Conservation (phyloP, 2,797 vertebrate species). For the Melopsittacus undulatus region DNA sequence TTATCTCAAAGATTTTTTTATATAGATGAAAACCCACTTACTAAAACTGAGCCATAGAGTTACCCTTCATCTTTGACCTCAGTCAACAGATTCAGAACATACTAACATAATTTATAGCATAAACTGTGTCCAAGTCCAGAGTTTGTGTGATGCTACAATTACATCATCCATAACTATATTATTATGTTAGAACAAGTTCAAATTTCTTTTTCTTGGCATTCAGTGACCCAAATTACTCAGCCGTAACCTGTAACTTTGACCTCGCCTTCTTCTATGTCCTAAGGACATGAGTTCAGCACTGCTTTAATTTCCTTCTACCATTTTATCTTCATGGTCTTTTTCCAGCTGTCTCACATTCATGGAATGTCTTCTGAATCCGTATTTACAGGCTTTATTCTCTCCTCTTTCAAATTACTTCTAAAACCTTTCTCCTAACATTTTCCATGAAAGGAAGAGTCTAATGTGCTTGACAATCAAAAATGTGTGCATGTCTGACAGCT, state of each 20-base stretch:
- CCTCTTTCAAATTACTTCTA: not conserved
- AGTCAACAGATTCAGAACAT: conserved; percentile 19
- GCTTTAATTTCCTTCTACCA: conserved; percentile 22
- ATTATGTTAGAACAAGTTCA: conserved; percentile 54
- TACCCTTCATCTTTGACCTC: not conserved
- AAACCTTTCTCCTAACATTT: not conserved
- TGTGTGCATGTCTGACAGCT: not conserved
- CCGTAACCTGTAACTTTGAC: conserved; percentile 38
- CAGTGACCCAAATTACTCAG: conserved; percentile 59
- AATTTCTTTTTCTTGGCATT: conserved; percentile 47
- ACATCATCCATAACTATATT: conserved; percentile 44
- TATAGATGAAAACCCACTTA: not conserved
- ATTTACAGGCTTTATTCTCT: not conserved
- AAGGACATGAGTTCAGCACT: conserved; percentile 29
- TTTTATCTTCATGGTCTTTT: not conserved
- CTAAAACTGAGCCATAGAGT: not conserved
- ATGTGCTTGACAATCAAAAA: conserved; percentile 6
- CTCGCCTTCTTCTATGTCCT: not conserved
- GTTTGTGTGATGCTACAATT: conserved; percentile 39
- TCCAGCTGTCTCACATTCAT: not conserved
- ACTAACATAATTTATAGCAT: conserved; percentile 41
- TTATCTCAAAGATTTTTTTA: not conserved
- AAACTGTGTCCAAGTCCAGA: not conserved
- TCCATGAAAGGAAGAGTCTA: not conserved
- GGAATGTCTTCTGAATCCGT: not conserved